Conservation (phyloP, 92 coral and sea anemone species). For the Zoanthus sansibaricus region DNA sequence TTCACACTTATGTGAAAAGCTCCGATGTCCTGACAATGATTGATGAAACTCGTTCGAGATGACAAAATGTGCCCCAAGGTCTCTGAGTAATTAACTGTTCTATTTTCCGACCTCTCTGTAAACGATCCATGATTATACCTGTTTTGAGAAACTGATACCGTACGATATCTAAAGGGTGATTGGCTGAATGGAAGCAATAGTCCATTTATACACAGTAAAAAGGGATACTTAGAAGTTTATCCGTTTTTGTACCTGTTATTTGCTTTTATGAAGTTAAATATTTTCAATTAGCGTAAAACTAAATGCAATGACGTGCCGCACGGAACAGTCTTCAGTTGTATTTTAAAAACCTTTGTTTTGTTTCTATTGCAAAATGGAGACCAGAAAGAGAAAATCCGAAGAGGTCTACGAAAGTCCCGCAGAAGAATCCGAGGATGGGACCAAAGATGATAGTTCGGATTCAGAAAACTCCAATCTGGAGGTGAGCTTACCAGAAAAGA, state of each 20-base stretch:
- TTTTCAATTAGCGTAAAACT: conserved; percentile 19
- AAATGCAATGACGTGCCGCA: background rate
- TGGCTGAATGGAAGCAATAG: conserved; percentile 62
- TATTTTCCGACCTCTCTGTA: conserved; percentile 44
- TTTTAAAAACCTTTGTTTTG: background rate
- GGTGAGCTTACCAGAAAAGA: conserved; percentile 32
- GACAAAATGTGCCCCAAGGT: conserved; percentile 47
- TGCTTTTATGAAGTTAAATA: background rate
- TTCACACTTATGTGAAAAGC: conserved; percentile 28
- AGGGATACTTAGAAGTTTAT: conserved; percentile 34
- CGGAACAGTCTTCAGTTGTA: background rate
- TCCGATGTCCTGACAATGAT: conserved; percentile 39
- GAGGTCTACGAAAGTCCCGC: conserved; percentile 29
- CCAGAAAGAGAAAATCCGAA: conserved; percentile 41
- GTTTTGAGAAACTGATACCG: conserved; percentile 42
- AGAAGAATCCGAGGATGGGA: conserved; percentile 41
- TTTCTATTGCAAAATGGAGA: conserved; percentile 39
- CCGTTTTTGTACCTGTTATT: conserved; percentile 14
- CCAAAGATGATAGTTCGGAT: conserved; percentile 66
- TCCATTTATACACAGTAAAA: conserved; percentile 48
- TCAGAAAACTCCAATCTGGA: conserved; percentile 62
- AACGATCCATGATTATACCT: conserved; percentile 38
- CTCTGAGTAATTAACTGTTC: conserved; percentile 30
- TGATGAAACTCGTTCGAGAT: conserved; percentile 45
- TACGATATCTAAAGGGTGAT: conserved; percentile 44